Conservation (phyloP, 1,140 invertebrate species). For the Trichonephila inaurata region DNA sequence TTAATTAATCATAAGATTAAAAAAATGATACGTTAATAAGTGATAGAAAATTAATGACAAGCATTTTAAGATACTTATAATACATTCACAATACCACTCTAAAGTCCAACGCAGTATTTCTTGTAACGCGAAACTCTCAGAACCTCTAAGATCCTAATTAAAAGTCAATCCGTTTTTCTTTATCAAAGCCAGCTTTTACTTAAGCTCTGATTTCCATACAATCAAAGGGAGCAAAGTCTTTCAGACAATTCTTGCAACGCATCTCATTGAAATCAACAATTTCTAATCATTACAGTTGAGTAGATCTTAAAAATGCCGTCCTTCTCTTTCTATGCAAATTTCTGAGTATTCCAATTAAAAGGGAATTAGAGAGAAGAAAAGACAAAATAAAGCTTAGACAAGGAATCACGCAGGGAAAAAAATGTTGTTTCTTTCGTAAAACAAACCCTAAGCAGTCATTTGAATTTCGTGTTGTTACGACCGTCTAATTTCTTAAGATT, state of each 20-base stretch:
- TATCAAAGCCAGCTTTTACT: not conserved
- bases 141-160: not conserved
- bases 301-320: not conserved
- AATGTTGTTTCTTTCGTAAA: not conserved
- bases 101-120: not conserved
- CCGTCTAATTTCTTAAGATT: not conserved
- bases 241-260: not conserved
- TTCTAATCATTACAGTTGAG: constrained; percentile 20
- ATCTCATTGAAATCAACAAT: constrained; percentile 4
- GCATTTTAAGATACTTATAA: too few relatives aligned
- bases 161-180: constrained; percentile 19
- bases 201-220: constrained; percentile 32
- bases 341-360: constrained; percentile 25
- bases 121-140: not conserved
- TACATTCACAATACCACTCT: not conserved
- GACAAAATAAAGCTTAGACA: not conserved
- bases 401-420: not conserved
- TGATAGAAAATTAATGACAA: too few relatives aligned
- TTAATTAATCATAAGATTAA: too few relatives aligned
- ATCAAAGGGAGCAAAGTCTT: not conserved
- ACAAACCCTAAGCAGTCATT: not conserved
- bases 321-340: constrained; percentile 15
- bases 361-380: constrained; percentile 15
- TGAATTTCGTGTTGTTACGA: constrained; percentile 6
- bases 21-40: too few relatives aligned